Evolutionary conservation across 1,140 invertebrate genomes (phyloP).

Genomic region (Monochamus saltuarius): DNA sequence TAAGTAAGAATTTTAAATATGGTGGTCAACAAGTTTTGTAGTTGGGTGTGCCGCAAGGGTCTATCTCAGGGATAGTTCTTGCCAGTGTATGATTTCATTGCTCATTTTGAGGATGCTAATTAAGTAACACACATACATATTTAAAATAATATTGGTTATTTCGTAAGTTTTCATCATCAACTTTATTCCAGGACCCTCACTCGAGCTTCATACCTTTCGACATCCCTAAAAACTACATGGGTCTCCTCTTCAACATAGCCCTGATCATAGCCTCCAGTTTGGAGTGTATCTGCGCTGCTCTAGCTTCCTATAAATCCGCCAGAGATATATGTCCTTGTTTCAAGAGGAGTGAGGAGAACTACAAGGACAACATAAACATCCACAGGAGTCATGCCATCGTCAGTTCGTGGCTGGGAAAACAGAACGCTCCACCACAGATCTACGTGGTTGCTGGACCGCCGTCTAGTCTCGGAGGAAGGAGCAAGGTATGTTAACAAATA

Average conservation of each 20-base stretch:
- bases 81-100: too few species aligned
- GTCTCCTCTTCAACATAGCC: constrained; percentile 51
- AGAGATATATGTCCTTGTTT: constrained; percentile 60
- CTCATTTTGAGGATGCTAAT: too few species aligned
- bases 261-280: constrained; percentile 57
- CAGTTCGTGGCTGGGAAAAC: constrained; percentile 58
- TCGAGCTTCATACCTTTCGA: too few species aligned
- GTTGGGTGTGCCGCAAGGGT: too few species aligned
- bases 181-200: too few species aligned
- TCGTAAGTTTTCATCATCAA: too few species aligned
- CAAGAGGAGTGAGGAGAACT: constrained; percentile 48
- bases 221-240: too few species aligned
- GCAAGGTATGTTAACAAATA: constrained; percentile 40
- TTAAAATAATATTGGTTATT: too few species aligned
- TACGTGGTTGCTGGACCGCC: constrained; percentile 43
- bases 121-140: too few species aligned
- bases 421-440: constrained; percentile 42
- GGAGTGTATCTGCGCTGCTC: constrained; percentile 57
- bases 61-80: too few species aligned
- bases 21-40: too few species aligned
- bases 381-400: constrained; percentile 56
- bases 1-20: too few species aligned
- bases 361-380: constrained; percentile 30
- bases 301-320: constrained; percentile 58
- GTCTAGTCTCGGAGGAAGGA: constrained; percentile 39